Conservation (phyloP, 2,113 vertebrate genomes). For the Labeo rohita region DNA sequence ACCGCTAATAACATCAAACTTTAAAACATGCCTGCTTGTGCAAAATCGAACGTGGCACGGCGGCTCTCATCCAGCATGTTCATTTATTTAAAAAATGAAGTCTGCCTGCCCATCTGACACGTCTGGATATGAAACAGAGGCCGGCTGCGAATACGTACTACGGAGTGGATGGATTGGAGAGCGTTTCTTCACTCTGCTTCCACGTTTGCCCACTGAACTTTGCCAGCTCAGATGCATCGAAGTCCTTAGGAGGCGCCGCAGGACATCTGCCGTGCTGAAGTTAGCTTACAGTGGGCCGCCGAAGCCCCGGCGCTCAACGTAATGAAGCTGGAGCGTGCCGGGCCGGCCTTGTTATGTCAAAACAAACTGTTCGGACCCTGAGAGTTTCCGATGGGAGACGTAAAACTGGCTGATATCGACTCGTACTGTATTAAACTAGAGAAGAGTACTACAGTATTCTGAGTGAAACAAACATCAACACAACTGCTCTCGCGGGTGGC, state of each 20-base stretch:
- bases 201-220: background rate
- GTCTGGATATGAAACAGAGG: background rate
- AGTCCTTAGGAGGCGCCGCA: background rate
- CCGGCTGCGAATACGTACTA: background rate
- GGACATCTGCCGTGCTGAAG: constrained; percentile 16
- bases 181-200: background rate
- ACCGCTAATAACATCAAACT: background rate
- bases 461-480: background rate
- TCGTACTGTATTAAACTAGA: background rate
- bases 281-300: background rate
- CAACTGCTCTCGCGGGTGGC: background rate
- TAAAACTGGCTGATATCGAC: background rate
- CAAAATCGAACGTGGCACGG: background rate
- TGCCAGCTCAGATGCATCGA: background rate
- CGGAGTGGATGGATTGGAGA: background rate
- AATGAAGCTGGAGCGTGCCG: background rate
- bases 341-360: constrained; percentile 28
- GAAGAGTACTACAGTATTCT: background rate
- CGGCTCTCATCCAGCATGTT: background rate
- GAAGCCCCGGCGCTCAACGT: background rate
- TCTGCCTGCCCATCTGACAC: background rate
- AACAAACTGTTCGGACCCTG: constrained; percentile 20
- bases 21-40: background rate
- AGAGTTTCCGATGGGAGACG: background rate
- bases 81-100: background rate